Conservation (phyloP, 2,888 invertebrate species). For the Pyrocoelia pectoralis region DNA sequence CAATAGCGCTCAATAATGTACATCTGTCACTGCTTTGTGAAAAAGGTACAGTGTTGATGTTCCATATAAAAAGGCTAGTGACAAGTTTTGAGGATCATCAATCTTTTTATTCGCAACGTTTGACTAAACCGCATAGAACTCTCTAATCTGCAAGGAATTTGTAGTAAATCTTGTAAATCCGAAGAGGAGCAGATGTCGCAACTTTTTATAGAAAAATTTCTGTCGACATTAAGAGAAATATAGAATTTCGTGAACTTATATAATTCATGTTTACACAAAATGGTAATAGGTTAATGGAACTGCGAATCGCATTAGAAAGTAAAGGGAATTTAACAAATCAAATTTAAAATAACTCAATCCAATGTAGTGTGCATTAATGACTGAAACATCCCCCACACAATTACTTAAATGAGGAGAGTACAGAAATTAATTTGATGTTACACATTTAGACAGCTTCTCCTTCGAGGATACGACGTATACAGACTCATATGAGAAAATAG, state of each 20-base stretch:
- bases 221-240: slow-evolving; percentile 1
- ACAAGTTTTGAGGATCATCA: slow-evolving; percentile 9
- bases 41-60: slow-evolving; percentile 10
- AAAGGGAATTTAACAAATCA: too few species aligned
- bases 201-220: background rate
- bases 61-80: slow-evolving; percentile 5
- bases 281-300: too few species aligned
- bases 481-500: too few species aligned
- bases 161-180: slow-evolving; percentile 14
- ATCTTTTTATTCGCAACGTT: slow-evolving; percentile 12
- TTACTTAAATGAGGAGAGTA: too few species aligned
- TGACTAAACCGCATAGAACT: slow-evolving; percentile 10
- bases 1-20: slow-evolving; percentile 10
- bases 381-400: too few species aligned
- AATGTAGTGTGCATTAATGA: too few species aligned
- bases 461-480: too few species aligned
- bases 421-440: too few species aligned
- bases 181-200: slow-evolving; percentile 3
- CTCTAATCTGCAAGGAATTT: slow-evolving; percentile 9
- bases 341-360: too few species aligned
- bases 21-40: slow-evolving; percentile 10
- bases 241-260: background rate
- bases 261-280: too few species aligned
- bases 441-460: too few species aligned
- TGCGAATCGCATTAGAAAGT: too few species aligned